Evolutionary conservation across 2,113 vertebrate genomes (phyloP).

Genomic region (Callopanchax toddi): DNA sequence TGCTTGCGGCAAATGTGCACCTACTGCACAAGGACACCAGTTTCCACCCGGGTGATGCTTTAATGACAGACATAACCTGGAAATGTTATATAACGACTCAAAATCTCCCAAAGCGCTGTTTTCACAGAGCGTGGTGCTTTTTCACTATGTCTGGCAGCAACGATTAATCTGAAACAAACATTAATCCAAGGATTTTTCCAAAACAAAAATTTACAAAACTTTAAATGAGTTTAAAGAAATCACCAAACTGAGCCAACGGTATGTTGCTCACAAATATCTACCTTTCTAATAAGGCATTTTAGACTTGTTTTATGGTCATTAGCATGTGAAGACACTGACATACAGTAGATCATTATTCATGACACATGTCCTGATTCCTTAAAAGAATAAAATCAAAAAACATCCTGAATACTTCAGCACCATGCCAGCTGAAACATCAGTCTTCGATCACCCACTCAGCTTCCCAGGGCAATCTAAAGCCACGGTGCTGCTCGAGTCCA

Average conservation of each 20-base stretch:
- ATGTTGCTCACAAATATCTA: not conserved
- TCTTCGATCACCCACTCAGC: not conserved
- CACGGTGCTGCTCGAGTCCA: not conserved
- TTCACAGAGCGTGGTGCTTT: not conserved
- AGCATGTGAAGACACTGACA: not conserved
- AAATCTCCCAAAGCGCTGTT: slow-evolving; percentile 1
- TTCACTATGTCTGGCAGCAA: slow-evolving; percentile 6
- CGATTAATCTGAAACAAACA: slow-evolving; percentile 5
- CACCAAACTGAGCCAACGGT: not conserved
- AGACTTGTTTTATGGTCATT: not conserved
- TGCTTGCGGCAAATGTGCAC: slow-evolving; percentile 22
- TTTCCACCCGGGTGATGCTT: slow-evolving; percentile 16
- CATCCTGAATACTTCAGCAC: not conserved
- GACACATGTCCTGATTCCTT: not conserved
- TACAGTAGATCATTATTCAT: not conserved
- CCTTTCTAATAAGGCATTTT: not conserved
- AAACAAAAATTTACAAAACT: not conserved
- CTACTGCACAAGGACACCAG: slow-evolving; percentile 11
- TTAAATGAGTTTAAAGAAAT: not conserved
- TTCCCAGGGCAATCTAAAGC: not conserved
- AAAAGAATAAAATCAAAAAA: too few species aligned
- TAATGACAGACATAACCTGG: slow-evolving; percentile 8
- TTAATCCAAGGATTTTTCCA: not conserved
- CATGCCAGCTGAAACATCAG: not conserved
- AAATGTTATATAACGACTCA: slow-evolving; percentile 8